phyloP scores from a whole-genome alignment of 1,140 invertebrate genomes.

The Papilio machaon region DNA sequence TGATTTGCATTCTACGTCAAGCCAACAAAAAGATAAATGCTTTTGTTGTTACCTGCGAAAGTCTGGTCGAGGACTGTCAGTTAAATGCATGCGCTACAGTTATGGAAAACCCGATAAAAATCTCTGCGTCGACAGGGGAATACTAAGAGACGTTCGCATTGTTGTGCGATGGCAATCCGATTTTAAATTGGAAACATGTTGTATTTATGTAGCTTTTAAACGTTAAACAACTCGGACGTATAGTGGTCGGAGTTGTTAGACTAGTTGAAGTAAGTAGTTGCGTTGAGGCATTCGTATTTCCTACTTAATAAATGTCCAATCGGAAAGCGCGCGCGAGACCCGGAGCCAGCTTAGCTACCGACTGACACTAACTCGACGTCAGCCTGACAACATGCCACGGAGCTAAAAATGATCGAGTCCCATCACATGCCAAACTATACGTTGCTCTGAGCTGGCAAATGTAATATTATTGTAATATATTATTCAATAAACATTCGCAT shows the following conservation, averaged over 20 bases:
- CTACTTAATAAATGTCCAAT: constrained; percentile 71
- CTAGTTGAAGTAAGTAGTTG: constrained; percentile 43
- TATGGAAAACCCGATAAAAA: constrained; percentile 60
- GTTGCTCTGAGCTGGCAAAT: background rate
- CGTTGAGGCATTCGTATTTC: constrained; percentile 57
- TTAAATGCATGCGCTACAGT: constrained; percentile 56
- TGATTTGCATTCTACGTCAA: constrained; percentile 76
- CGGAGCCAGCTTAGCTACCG: constrained; percentile 40
- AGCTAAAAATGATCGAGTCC: constrained; percentile 67
- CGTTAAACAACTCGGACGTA: constrained; percentile 26
- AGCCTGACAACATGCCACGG: constrained; percentile 53
- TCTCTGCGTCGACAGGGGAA: constrained; percentile 68
- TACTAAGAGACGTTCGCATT: constrained; percentile 70
- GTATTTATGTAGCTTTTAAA: too few relatives aligned
- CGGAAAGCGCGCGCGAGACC: constrained; percentile 41
- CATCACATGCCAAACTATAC: constrained; percentile 45
- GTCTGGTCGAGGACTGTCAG: constrained; percentile 64
- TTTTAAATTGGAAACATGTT: constrained; percentile 33
- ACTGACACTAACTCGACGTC: constrained; percentile 70
- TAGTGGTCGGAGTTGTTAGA: constrained; percentile 40
- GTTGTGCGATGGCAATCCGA: constrained; percentile 43
- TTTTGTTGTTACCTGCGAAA: constrained; percentile 72
- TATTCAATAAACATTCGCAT: constrained; percentile 6
- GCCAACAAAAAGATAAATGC: constrained; percentile 68
- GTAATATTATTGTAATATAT: constrained; percentile 17